Base-by-base conservation (phyloP, 2,113 vertebrate genomes). In the Erythrocebus patas region DNA sequence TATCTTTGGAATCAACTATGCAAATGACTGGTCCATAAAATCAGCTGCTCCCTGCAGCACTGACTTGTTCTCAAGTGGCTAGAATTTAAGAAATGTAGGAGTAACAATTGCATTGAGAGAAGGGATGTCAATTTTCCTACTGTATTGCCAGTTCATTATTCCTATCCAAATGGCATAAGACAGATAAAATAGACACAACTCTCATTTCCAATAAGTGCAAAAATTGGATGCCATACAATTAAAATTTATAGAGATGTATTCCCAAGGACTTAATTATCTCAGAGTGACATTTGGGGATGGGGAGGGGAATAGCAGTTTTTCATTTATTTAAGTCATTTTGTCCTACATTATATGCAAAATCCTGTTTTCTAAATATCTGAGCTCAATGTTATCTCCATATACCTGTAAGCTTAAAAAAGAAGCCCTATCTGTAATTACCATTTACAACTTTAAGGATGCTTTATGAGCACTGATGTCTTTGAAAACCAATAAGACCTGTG, bases 131-230 rank as follows among this genome's bases (percentile, higher is more conserved):
- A 10, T 78, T 81, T 86, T 92, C 43, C 45, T 78, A 17, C 48
- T 82, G 3, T 30, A 59, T 68, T 64, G 22, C 16, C 30, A 20
- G 23, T 72, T 93, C 38, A 50, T 80, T 64, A 59, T 93, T 96
- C 45, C 40, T 97, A 52, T 40, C 8, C 81, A 96, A 70, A 88
- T 32, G 35, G 14, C 20, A 89, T n/a, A 79, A 88, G 32, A 14
- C 16, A 59, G 12, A n/a, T 73, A 87, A 79, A 87, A 97, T 57
- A 90, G 23, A 89, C 8, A 89, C 5, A 83, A 64, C 12, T 75
- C 27, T 95, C 23, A 91, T 93, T 96, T 96, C 70, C 52, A 92
- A 23, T 92, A 95, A 90, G 40, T 50, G 35, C 8, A 90, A 20
- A 57, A 91, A 55, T n/a, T 89, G 43, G 22, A 72, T 68, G 6